These are phyloP conservation scores for Sorex fumeus DNA, from an alignment of 2,113 vertebrate species.

Conservation along the genomic window DNA sequence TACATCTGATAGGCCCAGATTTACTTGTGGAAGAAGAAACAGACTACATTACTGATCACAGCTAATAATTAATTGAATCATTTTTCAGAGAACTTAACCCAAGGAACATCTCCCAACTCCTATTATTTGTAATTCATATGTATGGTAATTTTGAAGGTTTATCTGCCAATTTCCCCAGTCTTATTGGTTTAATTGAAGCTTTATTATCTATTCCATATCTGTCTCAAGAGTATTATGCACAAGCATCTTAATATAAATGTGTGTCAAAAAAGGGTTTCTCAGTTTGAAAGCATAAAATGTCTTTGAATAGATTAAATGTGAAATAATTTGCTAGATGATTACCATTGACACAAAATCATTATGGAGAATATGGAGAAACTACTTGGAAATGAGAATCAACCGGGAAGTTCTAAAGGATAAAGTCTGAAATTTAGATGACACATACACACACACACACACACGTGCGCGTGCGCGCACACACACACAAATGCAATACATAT, in stretches of 20 bases:
- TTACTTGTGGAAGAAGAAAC: slow-evolving; percentile 45
- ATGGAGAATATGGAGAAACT: neutral
- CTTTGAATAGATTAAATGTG: neutral
- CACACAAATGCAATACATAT: neutral
- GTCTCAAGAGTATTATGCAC: neutral
- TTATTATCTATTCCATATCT: neutral
- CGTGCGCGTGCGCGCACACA: too few relatives aligned
- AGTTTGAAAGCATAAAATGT: neutral
- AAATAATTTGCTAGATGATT: neutral
- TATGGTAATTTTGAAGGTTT: neutral
- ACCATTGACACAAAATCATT: neutral
- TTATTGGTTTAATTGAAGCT: neutral
- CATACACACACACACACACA: neutral
- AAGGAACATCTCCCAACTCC: slow-evolving; percentile 28
- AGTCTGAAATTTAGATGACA: too few relatives aligned
- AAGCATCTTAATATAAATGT: neutral
- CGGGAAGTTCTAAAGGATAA: neutral
- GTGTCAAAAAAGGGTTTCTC: neutral
- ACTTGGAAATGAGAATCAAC: neutral
- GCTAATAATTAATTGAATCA: slow-evolving; percentile 44
- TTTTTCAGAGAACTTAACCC: slow-evolving; percentile 17
- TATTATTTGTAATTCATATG: neutral
- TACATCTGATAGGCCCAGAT: neutral
- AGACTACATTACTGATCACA: neutral
- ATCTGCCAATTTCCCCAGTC: neutral